Evolutionary conservation across 2,113 vertebrate species (phyloP), one percentile per base, ranked within the genome.

Genomic region (Scomber japonicus): DNA sequence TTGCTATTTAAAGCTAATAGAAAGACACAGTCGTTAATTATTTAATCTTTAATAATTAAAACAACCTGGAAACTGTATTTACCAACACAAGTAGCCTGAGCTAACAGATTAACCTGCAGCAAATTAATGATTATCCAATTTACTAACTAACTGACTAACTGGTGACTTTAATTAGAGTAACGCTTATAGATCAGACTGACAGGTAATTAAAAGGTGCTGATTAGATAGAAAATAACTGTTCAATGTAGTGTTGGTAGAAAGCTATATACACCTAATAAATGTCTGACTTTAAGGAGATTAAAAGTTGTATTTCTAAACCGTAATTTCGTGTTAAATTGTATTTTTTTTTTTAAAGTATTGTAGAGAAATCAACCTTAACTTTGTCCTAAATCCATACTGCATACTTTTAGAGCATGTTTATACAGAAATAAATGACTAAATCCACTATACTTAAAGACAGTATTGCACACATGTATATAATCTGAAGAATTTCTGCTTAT

Each of bases 21-120:
- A 6, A 1, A 30, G 5, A 8, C 51, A 40, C 24, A 40, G 1
- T 2, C 0, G 11, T 11, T 44, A 7, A 2, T 55, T 62, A 4
- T 16, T 16, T 15, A 0, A 1, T 46, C 35, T 14, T 17, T 12
- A 24, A 3, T 12, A 24, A 3, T 2, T 10, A 9, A 57, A n/a
- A 48, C 11, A 24, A 30, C 11, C 5, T 21, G 8, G 6, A 30
- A 31, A 50, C 15, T 2, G 12, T 0, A 24, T n/a, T 61, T 2
- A 1, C 5, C 3, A 24, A 46, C 3, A 16, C 24, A 17, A 3
- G 15, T 83, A 84, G 78, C 85, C 19, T 79, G 24, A 81, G 78
- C 60, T 40, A 40, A 9, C 35, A 40, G 35, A 40, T 40, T 40
- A 40, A 40, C 35, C 35, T 40, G 14, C n/a, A 1, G 9, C 57